These are phyloP conservation scores for Bradysia coprophila DNA, from an alignment of 1,140 invertebrate species.

Conservation along the genomic window DNA sequence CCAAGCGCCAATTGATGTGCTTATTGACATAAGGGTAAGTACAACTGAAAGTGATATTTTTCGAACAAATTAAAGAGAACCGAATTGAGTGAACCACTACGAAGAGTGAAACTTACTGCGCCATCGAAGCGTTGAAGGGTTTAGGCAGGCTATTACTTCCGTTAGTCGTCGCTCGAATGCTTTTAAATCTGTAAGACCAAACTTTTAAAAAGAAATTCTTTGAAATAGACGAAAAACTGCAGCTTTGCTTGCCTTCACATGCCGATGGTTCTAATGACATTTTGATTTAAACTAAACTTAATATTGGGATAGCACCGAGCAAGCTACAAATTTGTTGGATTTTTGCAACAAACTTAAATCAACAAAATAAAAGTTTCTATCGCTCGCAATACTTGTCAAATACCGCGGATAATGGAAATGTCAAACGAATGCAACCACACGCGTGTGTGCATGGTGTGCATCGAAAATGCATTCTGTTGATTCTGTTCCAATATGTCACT, in stretches of 20 bases:
- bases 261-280: constrained; percentile 18
- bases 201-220: constrained; percentile 4
- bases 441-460: no score
- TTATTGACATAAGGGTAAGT: constrained; percentile 63
- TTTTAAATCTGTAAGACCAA: constrained; percentile 71
- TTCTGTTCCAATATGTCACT: no score
- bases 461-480: no score
- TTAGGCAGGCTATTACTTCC: constrained; percentile 87
- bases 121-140: constrained; percentile 83
- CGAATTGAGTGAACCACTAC: no score
- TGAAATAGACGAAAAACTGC: neutral
- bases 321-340: no score
- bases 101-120: constrained; percentile 44
- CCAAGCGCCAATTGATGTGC: constrained; percentile 80
- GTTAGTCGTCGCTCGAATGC: constrained; percentile 89
- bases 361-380: no score
- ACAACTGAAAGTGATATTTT: constrained; percentile 43
- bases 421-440: no score
- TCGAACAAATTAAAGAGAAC: neutral
- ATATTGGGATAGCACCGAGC: neutral
- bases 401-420: no score
- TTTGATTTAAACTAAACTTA: neutral
- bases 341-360: no score
- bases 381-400: no score
- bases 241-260: constrained; percentile 18